Conservation (phyloP, 2,797 vertebrate genomes). For the Gorsachius magnificus region DNA sequence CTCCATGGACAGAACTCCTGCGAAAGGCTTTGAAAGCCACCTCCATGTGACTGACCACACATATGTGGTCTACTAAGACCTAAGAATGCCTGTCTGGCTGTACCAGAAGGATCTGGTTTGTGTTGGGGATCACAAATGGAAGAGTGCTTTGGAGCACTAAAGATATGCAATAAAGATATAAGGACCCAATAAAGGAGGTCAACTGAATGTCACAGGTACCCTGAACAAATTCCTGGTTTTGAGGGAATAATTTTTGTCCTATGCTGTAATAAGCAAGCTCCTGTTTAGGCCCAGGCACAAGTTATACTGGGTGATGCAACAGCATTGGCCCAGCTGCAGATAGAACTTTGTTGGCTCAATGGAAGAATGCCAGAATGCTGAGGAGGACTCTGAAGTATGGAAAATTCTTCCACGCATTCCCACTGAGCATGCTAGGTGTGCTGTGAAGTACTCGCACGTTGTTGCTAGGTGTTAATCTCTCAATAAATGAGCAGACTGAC, state of each 20-base stretch:
- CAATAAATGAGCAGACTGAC: background rate
- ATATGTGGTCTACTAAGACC: background rate
- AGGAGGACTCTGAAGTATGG: background rate
- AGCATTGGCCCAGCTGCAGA: background rate
- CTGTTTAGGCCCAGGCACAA: background rate
- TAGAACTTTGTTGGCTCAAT: background rate
- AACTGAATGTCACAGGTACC: background rate
- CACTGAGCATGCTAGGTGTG: rapidly evolving
- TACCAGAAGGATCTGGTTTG: background rate
- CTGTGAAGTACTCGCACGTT: background rate
- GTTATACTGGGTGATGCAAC: background rate
- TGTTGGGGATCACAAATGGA: background rate
- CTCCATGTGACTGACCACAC: background rate
- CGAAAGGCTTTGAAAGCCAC: background rate
- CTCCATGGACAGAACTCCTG: background rate
- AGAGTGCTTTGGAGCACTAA: background rate
- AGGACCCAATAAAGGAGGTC: background rate
- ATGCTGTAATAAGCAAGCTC: background rate
- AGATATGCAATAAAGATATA: background rate
- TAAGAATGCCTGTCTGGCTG: background rate
- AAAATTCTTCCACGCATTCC: background rate
- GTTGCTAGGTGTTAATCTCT: background rate
- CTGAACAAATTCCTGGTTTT: background rate
- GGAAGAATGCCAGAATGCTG: background rate
- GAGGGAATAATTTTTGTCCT: background rate